Base-by-base conservation (phyloP, 2,888 invertebrate species). In the Drepanosiphum platanoidis region DNA sequence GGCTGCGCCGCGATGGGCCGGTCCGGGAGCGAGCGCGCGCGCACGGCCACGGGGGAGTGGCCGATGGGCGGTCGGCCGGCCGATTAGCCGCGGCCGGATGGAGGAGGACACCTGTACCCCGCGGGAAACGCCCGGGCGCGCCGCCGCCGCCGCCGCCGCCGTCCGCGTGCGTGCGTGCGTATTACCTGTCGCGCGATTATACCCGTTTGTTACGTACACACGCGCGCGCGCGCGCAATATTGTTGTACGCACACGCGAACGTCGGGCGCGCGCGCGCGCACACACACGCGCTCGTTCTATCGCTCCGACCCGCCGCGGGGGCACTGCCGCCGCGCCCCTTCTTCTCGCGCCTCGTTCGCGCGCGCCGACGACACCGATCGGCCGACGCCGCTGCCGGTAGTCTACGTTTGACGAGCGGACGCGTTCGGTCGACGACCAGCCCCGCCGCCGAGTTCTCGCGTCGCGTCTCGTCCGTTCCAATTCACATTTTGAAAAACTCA, bases 341-440 rank as follows among this genome's bases (percentile, higher is more conserved):
- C 64, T 36, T 74, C 39, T 32, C 39, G 46, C 72, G 32, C 42
- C 11, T 42, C 79, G 27, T 30, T n/a, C 79, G 30, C 36, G 9
- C 36, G 9, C 34, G 52, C 34, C n/a, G 42, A n/a, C 52, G 5
- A 22, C 36, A 36, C 9, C 61, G n/a, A n/a, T 15, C 52, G 22
- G 32, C 22, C n/a, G 8, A 18, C 61, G 0, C 36, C 9, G 32
- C 22, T 15, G n/a, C 22, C 36, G 83, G 36, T 46, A 84, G 83
- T 84, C 81, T 30, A 81, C n/a, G 81, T 71, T 84, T 77, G 75
- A 75, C 84, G 75, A 68, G 68, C 75, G 75, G 66, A 66, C 84
- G 68, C 84, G 84, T 77, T 30, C 77, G 66, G 84, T 84, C 77
- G 84, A 66, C n/a, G n/a, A n/a, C n/a, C n/a, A n/a, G n/a, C n/a